These are phyloP conservation scores for Ceratina calcarata DNA, from an alignment of 1,140 invertebrate genomes.

Conservation along the genomic window DNA sequence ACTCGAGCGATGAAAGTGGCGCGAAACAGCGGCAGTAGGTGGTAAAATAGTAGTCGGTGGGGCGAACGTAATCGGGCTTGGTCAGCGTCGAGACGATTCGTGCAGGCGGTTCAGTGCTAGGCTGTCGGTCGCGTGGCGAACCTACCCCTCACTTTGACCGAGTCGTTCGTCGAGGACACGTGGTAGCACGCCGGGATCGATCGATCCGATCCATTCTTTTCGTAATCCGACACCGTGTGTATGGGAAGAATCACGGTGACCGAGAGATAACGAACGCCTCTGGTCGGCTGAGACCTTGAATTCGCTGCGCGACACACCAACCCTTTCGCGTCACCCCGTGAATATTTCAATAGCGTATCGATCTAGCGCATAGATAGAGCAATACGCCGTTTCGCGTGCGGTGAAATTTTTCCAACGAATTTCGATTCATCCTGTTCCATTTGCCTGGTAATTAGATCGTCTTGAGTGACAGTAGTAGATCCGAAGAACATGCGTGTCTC, in stretches of 20 bases:
- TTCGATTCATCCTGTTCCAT: too few relatives aligned
- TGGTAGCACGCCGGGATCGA: constrained; percentile 7
- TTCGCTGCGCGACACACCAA: background rate
- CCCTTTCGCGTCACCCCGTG: constrained; percentile 20
- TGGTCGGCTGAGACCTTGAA: background rate
- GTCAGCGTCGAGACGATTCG: constrained; percentile 42
- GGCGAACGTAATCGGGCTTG: constrained; percentile 2
- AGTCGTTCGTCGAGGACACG: constrained; percentile 8
- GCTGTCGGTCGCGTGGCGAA: constrained; percentile 32
- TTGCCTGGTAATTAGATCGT: too few relatives aligned
- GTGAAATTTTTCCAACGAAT: too few relatives aligned
- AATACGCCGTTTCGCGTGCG: too few relatives aligned
- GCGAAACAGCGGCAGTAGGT: background rate
- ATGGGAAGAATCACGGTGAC: constrained; percentile 4
- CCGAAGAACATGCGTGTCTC: constrained; percentile 21
- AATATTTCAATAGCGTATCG: constrained; percentile 64
- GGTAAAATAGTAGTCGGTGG: background rate
- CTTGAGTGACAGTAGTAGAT: too few relatives aligned
- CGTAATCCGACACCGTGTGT: background rate
- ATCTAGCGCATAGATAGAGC: constrained; percentile 42
- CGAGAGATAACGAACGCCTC: background rate
- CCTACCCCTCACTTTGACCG: constrained; percentile 2
- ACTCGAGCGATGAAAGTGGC: background rate
- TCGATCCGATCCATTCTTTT: background rate
- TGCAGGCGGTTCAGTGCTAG: constrained; percentile 20